Evolutionary conservation across 2,797 vertebrate genomes (phyloP).

Genomic region (Margarornis squamiger): DNA sequence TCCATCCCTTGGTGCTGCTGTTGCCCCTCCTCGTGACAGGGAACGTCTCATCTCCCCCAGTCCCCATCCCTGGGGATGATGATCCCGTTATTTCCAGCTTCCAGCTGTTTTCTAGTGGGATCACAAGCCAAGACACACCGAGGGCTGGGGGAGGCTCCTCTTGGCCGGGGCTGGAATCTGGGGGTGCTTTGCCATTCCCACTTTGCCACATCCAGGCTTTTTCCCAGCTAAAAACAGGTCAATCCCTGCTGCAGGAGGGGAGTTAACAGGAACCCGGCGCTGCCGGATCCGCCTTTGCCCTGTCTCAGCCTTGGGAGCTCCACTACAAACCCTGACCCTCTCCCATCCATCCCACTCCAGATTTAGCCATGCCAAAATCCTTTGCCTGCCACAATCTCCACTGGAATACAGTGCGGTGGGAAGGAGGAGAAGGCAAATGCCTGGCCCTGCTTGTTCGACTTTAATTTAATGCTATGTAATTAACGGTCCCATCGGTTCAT

Average conservation of each 20-base stretch:
- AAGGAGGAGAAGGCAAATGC: neutral
- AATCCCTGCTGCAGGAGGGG: too few species aligned
- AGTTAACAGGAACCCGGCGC: too few species aligned
- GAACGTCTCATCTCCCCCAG: neutral
- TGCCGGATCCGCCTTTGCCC: too few species aligned
- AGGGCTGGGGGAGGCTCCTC: too few species aligned
- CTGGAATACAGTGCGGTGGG: neutral
- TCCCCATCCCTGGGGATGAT: neutral
- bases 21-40: neutral
- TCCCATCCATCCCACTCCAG: neutral
- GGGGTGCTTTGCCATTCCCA: too few species aligned
- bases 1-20: neutral
- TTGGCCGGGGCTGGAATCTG: too few species aligned
- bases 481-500: neutral
- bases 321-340: too few species aligned
- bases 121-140: too few species aligned
- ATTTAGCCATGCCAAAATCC: neutral
- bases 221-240: too few species aligned
- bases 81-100: neutral
- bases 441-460: neutral
- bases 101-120: neutral
- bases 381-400: neutral
- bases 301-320: too few species aligned
- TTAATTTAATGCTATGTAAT: neutral
- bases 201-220: too few species aligned